Evolutionary conservation across 2,113 vertebrate genomes (phyloP), one percentile per base, ranked within the genome.

Genomic region (Alethe castanea): DNA sequence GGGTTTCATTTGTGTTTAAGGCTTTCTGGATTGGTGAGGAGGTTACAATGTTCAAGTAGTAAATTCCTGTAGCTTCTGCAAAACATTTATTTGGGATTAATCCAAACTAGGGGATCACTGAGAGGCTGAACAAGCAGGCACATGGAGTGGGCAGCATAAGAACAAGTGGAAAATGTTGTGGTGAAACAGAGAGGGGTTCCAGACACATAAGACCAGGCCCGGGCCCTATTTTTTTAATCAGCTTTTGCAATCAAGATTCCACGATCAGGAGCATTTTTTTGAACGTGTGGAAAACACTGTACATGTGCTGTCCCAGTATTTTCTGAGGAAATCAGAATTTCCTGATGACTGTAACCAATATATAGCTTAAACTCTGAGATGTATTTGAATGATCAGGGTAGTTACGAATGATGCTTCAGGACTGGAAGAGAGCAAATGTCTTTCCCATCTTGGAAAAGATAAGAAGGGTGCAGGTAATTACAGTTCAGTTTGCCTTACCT

Each of bases 101-200:
- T 69, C 12, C 24, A 74, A 35, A 54, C 8, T 42, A 26, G 14
- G 53, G 13, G 5, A 48, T 69, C 67, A 25, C 45, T 56, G 19
- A 57, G 31, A 62, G 24, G 3, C 26, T 69, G 23, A 73, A 33
- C 16, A 29, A 64, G 8, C 26, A 40, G 18, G 7, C 26, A 28
- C 2, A 3, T 28, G 23, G 26, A 61, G 31, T 23, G 14, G 16
- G 15, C 53, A 69, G 6, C 3, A 2, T 52, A 52, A 59, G 31
- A 40, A 14, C 0, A 0, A 6, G 12, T 47, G 12, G 25, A 80
- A 69, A 19, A 19, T 33, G 20, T 31, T 60, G 19, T 4, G 8
- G 31, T 47, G 31, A 90, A 69, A 15, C 29, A 61, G 11, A 45
- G 38, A 70, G 29, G 25, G 71, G 7, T 24, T 73, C 15, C 38